Base-by-base conservation (phyloP, 1,140 invertebrate species). In the Trissolcus basalis region DNA sequence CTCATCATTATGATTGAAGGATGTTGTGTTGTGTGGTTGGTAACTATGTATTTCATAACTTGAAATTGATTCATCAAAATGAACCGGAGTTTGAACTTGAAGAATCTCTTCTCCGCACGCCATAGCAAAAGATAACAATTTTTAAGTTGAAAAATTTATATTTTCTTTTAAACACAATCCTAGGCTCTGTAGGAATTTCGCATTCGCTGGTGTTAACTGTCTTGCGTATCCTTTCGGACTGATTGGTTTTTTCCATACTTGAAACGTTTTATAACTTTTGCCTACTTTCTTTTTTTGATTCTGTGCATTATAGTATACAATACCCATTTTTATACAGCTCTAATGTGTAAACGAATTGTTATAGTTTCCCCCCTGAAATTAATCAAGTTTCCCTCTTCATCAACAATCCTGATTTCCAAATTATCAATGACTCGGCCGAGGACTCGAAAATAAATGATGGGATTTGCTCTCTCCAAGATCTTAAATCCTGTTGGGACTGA, bases 21-120 rank as follows among this genome's bases (percentile, higher is more conserved):
- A 80, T 72, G 80, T 80, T 55, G 78, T 65, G 27, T 72, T 65
- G 67, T 83, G 85, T 15, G 82, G 82, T 70, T 78, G 67, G 65
- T 85, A 78, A 36, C 76, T 75, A 80, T 85, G 81, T 54, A 68
- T 67, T 61, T 87, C 81, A 63, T 70, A 79, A 58, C 83, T 81
- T 12, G 70, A 56, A 12, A 86, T 79, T 11, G 69, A 76, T 50
- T 83, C 71, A 63, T 83, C 80, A 41, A 55, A 54, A 11, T 33
- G 1, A 41, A 58, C 12, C 13, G 43, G 43, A n/a, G 11, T 7
- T 10, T 32, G 9, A 12, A 49, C 10, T 49, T 49, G 8, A 1
- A 49, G 16, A 12, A 49, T 32, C 2, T 15, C n/a, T 39, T 10
- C 12, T 44, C 7, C 11, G 11, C 2, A 13, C 13, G 7, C 11